Evolutionary conservation across 92 coral and sea anemone species (phyloP), one percentile per base, ranked within the genome.

Genomic region (Zoanthus solanderi): DNA sequence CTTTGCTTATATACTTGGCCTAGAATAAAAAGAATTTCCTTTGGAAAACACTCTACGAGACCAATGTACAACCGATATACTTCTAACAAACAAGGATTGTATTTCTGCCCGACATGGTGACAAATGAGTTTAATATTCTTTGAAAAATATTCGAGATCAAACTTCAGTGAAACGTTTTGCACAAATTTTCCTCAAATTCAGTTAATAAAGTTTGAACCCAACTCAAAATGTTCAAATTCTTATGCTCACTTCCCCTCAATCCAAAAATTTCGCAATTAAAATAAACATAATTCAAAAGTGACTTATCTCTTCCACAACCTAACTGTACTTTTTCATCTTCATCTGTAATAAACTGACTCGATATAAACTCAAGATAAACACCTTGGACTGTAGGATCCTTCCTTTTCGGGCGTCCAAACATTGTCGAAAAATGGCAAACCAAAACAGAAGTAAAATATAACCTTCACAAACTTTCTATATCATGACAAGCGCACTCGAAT

Each of bases 121-220:
- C 91, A 92, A 89, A 92, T 74, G 46, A 89, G 89, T 48, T 78
- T 83, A 48, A 78, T 67, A 15, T 4, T 37, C 75, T 83, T 53
- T 84, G 53, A 9, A 90, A 37, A 2, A 37, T 37, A 37, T 37
- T 37, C 4, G 42, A 37, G 42, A 37, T 4, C 46, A 77, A 92
- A 45, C 92, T 91, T 47, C 92, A 79, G 42, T 89, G 92, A 83
- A 89, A 89, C 9, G 92, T 89, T 83, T 92, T 92, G 69, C 92
- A 77, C 57, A 74, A 63, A 78, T 78, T 92, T 54, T 92, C 94
- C 73, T 88, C 94, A 88, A 92, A 92, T 66, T 57, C 23, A 23
- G 23, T 23, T 84, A 32, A 92, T 92, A 30, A 72, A 86, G 87
- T 89, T 89, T 75, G 86, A 66, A 30, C 72, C 79, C 69, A 92